Evolutionary conservation across 2,797 vertebrate species (phyloP).

Genomic region (Clarias laeviceps): DNA sequence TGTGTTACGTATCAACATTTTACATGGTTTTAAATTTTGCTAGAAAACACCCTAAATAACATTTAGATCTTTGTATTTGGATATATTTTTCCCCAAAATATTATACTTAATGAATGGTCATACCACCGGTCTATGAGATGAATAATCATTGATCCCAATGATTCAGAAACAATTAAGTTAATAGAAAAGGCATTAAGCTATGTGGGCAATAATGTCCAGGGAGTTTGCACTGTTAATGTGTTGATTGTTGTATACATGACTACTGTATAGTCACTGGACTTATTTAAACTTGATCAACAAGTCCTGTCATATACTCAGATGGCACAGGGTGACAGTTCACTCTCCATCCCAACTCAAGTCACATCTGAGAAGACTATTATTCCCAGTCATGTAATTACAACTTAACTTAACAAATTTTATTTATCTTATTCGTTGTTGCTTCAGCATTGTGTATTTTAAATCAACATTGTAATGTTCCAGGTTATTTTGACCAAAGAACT

Average conservation of each 20-base stretch:
- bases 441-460: not conserved
- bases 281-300: not conserved
- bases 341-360: not conserved
- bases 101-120: not conserved
- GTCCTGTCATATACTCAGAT: not conserved
- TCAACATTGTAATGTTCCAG: not conserved
- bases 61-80: not conserved
- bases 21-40: not conserved
- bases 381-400: not conserved
- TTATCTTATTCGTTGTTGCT: not conserved
- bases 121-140: not conserved
- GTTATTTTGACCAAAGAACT: not conserved
- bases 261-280: not conserved
- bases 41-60: not conserved
- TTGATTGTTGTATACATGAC: not conserved
- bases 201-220: not conserved
- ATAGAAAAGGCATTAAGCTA: not conserved
- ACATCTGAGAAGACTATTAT: not conserved
- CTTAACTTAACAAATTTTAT: not conserved
- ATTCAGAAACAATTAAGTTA: not conserved
- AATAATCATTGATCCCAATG: not conserved
- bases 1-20: slow-evolving; percentile 18
- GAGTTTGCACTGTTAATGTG: not conserved
- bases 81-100: not conserved
- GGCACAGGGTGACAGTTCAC: not conserved